Evolutionary conservation across 2,113 vertebrate species (phyloP).

Genomic region (Microtus ochrogaster): DNA sequence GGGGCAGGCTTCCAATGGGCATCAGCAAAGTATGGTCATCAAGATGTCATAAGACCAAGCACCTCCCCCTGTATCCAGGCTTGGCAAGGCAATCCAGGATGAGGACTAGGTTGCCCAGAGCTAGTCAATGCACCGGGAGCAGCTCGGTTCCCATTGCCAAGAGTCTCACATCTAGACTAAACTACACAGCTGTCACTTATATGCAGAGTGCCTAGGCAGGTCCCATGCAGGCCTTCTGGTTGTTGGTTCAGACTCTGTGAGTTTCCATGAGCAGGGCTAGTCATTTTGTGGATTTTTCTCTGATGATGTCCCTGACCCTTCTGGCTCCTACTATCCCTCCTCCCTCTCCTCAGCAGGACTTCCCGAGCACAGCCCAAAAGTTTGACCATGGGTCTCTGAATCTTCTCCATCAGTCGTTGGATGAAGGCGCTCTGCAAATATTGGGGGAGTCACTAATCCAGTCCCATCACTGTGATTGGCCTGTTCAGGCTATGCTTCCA

Average conservation of each 20-base stretch:
- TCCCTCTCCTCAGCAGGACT: not conserved
- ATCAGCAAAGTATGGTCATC: not conserved
- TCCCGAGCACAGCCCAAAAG: not conserved
- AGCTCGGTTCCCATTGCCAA: not conserved
- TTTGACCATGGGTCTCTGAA: not conserved
- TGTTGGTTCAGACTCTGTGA: not conserved
- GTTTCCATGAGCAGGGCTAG: not conserved
- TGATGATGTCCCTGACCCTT: too few species aligned
- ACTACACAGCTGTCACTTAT: not conserved
- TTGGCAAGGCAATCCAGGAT: not conserved
- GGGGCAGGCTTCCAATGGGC: not conserved
- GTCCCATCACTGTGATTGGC: not conserved
- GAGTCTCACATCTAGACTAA: not conserved
- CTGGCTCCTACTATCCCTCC: too few species aligned
- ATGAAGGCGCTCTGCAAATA: not conserved
- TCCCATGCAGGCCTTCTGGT: not conserved
- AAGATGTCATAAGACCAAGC: not conserved
- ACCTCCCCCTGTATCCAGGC: not conserved
- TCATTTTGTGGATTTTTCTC: not conserved
- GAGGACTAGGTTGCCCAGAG: not conserved
- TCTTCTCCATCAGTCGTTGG: not conserved
- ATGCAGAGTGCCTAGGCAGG: not conserved
- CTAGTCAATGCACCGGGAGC: not conserved
- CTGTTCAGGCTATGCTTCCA: not conserved
- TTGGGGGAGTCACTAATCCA: not conserved